Percentiles rank a stretch among this genome's conserved stretches.
phyloP scores from a whole-genome alignment of 2,888 invertebrate genomes.

The Latrodectus hesperus region DNA sequence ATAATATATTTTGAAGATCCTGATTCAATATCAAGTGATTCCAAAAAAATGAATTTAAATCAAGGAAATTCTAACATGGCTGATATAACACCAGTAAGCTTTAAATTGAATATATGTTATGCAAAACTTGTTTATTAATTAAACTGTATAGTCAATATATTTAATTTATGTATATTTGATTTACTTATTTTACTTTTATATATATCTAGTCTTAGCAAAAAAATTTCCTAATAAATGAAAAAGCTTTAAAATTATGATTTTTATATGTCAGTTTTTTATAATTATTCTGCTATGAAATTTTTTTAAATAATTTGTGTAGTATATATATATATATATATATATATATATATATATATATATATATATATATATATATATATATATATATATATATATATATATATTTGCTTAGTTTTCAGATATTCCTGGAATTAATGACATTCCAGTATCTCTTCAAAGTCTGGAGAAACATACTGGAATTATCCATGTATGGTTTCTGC shows the following conservation, averaged over 20 bases:
- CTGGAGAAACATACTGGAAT: constrained; percentile 81
- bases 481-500: constrained; percentile 89
- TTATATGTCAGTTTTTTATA: background rate
- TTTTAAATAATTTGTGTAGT: background rate
- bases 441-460: constrained; percentile 37
- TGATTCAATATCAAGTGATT: constrained; percentile 29
- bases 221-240: background rate
- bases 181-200: background rate
- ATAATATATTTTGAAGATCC: constrained; percentile 80
- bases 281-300: background rate
- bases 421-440: constrained; percentile 72
- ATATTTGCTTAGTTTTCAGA: constrained; percentile 30
- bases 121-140: background rate
- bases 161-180: background rate
- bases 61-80: constrained; percentile 23
- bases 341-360: background rate
- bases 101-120: background rate
- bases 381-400: no score
- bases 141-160: background rate
- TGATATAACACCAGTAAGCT: constrained; percentile 34
- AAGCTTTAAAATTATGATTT: background rate
- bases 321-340: background rate
- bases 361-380: no score
- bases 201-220: background rate
- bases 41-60: constrained; percentile 1